phyloP scores from a whole-genome alignment of 2,797 vertebrate genomes.

The Hozukius guyotensis region DNA sequence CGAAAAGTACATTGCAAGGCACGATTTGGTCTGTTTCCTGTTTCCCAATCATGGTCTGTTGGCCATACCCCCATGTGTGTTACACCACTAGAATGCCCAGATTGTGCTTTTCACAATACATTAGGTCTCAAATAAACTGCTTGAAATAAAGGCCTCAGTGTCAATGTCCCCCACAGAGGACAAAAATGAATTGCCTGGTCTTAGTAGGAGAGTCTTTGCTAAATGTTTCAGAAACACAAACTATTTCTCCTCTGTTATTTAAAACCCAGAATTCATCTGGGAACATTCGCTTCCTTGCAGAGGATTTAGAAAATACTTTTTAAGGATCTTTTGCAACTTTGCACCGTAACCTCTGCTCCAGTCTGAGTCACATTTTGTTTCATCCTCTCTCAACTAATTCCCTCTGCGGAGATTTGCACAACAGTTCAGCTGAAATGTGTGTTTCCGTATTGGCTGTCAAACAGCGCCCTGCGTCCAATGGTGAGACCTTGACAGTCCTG shows the following conservation, averaged over 20 bases:
- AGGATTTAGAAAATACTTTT: not conserved
- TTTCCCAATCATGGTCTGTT: no score
- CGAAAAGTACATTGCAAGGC: no score
- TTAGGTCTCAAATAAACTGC: not conserved
- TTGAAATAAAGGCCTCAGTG: not conserved
- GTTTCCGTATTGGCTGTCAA: constrained; percentile 43
- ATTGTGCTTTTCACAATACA: not conserved
- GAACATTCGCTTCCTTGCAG: not conserved
- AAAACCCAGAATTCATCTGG: not conserved
- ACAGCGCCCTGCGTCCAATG: not conserved
- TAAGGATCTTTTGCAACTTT: not conserved
- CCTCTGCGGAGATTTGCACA: constrained; percentile 21
- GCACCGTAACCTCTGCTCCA: not conserved
- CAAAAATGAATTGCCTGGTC: not conserved
- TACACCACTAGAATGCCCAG: not conserved
- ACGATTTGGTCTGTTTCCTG: not conserved
- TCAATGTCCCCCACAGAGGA: not conserved
- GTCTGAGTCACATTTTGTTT: constrained; percentile 2
- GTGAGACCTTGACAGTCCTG: constrained; percentile 25
- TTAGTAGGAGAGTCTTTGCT: not conserved
- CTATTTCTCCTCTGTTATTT: not conserved
- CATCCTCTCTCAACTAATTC: constrained; percentile 9
- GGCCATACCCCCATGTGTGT: not conserved
- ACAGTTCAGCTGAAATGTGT: constrained; percentile 30
- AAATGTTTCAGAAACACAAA: not conserved